Conservation (phyloP, 2,797 vertebrate species). For the Lepus townsendii region DNA sequence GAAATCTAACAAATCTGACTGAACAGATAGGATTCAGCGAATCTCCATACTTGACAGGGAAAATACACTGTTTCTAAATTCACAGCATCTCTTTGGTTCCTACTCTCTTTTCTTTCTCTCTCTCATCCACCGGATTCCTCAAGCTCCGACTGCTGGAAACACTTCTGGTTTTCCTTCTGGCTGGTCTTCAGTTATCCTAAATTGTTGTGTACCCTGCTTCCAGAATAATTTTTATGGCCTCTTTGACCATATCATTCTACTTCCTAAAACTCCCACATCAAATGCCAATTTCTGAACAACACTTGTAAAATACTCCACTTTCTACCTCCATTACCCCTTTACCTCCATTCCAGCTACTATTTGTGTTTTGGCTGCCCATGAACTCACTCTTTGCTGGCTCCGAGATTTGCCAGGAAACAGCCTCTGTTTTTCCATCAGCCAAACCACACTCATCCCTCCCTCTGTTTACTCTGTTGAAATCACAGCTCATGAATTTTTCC, state of each 20-base stretch:
- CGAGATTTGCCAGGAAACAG: conserved; percentile 75
- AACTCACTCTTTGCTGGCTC: conserved; percentile 68
- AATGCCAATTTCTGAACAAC: conserved; percentile 57
- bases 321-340: conserved; percentile 37
- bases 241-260: conserved; percentile 1
- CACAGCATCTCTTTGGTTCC: not conserved
- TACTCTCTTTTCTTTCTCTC: not conserved
- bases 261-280: conserved; percentile 64
- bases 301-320: conserved; percentile 41
- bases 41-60: not conserved
- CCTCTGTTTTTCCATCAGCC: conserved; percentile 78
- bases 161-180: conserved; percentile 5
- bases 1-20: conserved; percentile 33
- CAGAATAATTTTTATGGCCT: conserved; percentile 40
- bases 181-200: conserved; percentile 39
- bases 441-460: conserved; percentile 74
- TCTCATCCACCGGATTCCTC: conserved; percentile 28
- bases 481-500: conserved; percentile 66
- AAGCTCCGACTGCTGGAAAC: not conserved
- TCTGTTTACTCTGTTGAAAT: conserved; percentile 78
- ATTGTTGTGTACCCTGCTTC: not conserved
- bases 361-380: conserved; percentile 65
- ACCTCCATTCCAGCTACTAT: conserved; percentile 63
- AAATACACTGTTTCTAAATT: conserved; percentile 37
- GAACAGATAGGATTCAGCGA: not conserved